Evolutionary conservation across 2,888 invertebrate species (phyloP), one percentile per base, ranked within the genome.

Genomic region (Hypselothyrea guttata): DNA sequence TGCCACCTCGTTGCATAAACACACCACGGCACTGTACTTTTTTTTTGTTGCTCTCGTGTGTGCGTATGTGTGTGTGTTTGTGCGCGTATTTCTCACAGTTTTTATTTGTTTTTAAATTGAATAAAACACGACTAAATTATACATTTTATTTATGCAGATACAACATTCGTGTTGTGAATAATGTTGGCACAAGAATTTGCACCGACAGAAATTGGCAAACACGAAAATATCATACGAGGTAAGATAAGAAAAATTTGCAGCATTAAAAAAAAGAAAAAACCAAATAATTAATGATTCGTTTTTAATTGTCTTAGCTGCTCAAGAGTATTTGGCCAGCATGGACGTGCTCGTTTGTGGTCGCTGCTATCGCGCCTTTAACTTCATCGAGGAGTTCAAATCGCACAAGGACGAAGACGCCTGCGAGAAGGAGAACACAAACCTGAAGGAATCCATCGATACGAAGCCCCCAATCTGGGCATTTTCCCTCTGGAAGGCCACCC

Each of bases 381-480:
- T 94, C 88, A 89, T 95, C 46, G 95, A 95, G 85, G 94, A 94
- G 71, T 95, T 96, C 84, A 92, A 93, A 88, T 93, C 93, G 38
- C 96, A 96, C 84, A 94, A 94, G 83, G 78, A 86, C 30, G 69
- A 69, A 7, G 87, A 85, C 41, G 60, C 77, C 0, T 89, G 89
- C 9, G 86, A 81, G 40, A 89, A 89, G 34, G 88, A 89, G 38
- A 84, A 87, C 46, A 92, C 93, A 78, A 94, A 87, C 64, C 73
- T 88, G 1, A 87, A 89, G 13, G 89, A 94, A 81, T 93, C 93
- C 85, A 92, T 93, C 87, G 95, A 95, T 88, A 93, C 93, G 57
- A 95, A 95, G 89, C 94, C 95, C 7, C 95, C 95, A 90, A 94
- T 96, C 7, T 96, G 96, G 96, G 96, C 95, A 33, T 96, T 95